These are phyloP conservation scores for Trissonchulus latispiculum DNA, from an alignment of 2,888 invertebrate genomes.

Conservation along the genomic window DNA sequence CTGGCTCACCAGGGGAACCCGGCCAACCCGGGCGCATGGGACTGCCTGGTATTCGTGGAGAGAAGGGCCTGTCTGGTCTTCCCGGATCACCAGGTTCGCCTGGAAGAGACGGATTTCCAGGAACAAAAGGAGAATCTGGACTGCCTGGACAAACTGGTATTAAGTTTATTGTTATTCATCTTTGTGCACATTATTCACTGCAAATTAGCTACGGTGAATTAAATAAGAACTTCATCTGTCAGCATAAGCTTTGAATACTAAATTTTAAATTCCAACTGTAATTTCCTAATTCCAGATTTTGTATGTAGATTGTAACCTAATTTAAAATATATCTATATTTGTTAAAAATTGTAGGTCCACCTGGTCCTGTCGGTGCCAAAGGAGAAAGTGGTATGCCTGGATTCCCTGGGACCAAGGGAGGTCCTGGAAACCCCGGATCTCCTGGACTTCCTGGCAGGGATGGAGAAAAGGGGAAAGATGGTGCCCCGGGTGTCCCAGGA, in stretches of 20 bases:
- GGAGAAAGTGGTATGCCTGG: conserved; percentile 51
- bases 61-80: conserved; percentile 40
- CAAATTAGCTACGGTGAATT: no score
- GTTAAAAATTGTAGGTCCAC: background rate
- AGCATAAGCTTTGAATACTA: no score
- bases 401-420: conserved; percentile 53
- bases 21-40: conserved; percentile 47
- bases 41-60: conserved; percentile 32
- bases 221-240: no score
- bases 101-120: conserved; percentile 39
- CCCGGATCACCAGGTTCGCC: conserved; percentile 35
- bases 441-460: conserved; percentile 33
- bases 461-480: conserved; percentile 23
- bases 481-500: conserved; percentile 28
- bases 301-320: no score
- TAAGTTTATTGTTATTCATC: no score
- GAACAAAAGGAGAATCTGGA: conserved; percentile 44
- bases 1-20: conserved; percentile 55
- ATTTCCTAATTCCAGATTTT: no score
- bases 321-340: no score
- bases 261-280: no score
- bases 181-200: no score
- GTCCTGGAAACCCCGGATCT: conserved; percentile 34
- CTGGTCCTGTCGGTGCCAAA: conserved; percentile 8
- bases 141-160: conserved; percentile 29